These are phyloP conservation scores for Ambastaia sidthimunki DNA, from an alignment of 2,797 vertebrate species.

Conservation along the genomic window DNA sequence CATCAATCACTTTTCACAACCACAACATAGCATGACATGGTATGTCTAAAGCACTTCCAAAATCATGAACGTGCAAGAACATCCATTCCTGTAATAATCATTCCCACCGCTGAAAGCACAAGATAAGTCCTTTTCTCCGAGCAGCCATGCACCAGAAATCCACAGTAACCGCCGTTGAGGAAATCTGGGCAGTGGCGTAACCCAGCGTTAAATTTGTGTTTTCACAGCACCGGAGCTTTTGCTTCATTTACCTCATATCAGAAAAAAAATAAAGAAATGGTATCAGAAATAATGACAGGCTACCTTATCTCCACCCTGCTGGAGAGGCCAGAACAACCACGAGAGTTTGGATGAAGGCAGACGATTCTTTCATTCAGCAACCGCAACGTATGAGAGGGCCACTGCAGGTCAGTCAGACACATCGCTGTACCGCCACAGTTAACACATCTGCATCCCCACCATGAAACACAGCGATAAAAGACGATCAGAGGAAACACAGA, in stretches of 20 bases:
- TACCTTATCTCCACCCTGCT: conserved; percentile 49
- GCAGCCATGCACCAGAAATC: conserved; percentile 39
- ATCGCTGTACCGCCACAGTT: conserved; percentile 43
- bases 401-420: conserved; percentile 63
- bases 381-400: conserved; percentile 61
- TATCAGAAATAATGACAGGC: conserved; percentile 68
- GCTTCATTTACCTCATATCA: conserved; percentile 72
- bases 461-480: conserved; percentile 30
- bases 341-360: conserved; percentile 66
- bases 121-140: conserved; percentile 27
- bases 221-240: conserved; percentile 68
- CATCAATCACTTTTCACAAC: conserved; percentile 43
- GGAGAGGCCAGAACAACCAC: conserved; percentile 67
- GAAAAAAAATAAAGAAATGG: conserved; percentile 70
- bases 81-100: conserved; percentile 73
- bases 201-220: conserved; percentile 72
- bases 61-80: conserved; percentile 72
- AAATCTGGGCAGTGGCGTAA: conserved; percentile 64
- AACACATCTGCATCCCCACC: conserved; percentile 39
- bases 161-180: conserved; percentile 57
- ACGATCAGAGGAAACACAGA: conserved; percentile 9
- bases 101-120: conserved; percentile 40
- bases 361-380: conserved; percentile 56
- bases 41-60: conserved; percentile 35
- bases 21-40: conserved; percentile 35